A percentile compares a stretch with the other conserved stretches of the same genome.
These are phyloP conservation scores for Etia nguti DNA, from an alignment of 2,113 vertebrate genomes.

Conservation along the genomic window DNA sequence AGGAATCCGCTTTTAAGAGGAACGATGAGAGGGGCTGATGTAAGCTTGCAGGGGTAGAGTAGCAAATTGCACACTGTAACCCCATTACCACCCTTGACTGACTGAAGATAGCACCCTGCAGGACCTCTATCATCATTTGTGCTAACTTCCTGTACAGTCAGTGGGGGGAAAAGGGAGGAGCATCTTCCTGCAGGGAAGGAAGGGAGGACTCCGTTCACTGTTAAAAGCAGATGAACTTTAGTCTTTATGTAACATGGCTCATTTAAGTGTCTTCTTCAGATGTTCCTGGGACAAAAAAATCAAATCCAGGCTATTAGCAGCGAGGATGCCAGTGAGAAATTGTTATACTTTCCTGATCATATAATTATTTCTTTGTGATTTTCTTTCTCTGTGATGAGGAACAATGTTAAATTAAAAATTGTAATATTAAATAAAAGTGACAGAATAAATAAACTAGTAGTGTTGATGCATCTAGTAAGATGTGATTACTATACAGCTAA, in stretches of 20 bases:
- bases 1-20: conserved; percentile 23
- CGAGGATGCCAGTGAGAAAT: not conserved
- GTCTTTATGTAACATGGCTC: not conserved
- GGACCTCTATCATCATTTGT: conserved; percentile 16
- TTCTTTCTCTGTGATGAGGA: not conserved
- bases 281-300: not conserved
- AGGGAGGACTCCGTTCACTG: not conserved
- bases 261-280: not conserved
- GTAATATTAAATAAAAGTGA: not conserved
- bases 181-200: conserved; percentile 28
- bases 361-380: not conserved
- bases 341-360: not conserved
- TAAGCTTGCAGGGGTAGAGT: conserved; percentile 26
- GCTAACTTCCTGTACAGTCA: not conserved
- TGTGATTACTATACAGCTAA: not conserved
- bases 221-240: not conserved
- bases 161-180: not conserved
- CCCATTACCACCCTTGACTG: conserved; percentile 28
- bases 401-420: not conserved
- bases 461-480: not conserved
- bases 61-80: conserved; percentile 40
- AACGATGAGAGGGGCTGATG: conserved; percentile 36
- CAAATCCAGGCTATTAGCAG: not conserved
- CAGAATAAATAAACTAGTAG: not conserved
- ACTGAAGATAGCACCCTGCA: conserved; percentile 19